Conservation (phyloP, 2,113 vertebrate genomes). For the Thymallus thymallus region DNA sequence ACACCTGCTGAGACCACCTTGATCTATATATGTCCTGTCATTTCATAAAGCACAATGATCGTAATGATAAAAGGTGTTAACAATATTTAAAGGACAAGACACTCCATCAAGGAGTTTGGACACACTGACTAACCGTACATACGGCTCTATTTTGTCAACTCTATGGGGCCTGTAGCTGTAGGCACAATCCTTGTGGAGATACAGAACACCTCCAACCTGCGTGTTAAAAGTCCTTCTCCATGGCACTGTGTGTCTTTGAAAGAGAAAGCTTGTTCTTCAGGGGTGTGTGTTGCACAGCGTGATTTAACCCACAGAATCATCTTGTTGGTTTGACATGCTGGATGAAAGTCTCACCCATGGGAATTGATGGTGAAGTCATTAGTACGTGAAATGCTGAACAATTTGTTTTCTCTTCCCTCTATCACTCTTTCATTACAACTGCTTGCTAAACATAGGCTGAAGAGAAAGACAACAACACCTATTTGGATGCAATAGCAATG, state of each 20-base stretch:
- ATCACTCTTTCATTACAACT: background rate
- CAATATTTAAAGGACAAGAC: too few species aligned
- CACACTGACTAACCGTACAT: background rate
- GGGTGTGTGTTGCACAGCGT: slow-evolving; percentile 16
- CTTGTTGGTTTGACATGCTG: too few species aligned
- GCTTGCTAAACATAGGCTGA: background rate
- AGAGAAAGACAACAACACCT: too few species aligned
- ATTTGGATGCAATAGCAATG: too few species aligned
- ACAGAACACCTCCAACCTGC: too few species aligned
- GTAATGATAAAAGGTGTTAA: background rate
- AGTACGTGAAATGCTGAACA: slow-evolving; percentile 10
- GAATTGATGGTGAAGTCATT: background rate
- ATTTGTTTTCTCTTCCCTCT: background rate
- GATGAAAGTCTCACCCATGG: too few species aligned
- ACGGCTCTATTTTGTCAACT: background rate
- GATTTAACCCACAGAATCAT: too few species aligned
- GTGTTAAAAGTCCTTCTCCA: too few species aligned
- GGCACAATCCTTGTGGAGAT: too few species aligned
- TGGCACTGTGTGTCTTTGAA: too few species aligned
- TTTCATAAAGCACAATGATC: background rate
- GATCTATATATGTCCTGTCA: background rate
- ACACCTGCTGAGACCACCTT: background rate
- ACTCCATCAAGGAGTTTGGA: too few species aligned
- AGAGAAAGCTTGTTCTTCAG: slow-evolving; percentile 3
- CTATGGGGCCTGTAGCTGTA: too few species aligned